These are phyloP conservation scores for Phalacrocorax pelagicus DNA, from an alignment of 2,113 vertebrate species.

Conservation along the genomic window DNA sequence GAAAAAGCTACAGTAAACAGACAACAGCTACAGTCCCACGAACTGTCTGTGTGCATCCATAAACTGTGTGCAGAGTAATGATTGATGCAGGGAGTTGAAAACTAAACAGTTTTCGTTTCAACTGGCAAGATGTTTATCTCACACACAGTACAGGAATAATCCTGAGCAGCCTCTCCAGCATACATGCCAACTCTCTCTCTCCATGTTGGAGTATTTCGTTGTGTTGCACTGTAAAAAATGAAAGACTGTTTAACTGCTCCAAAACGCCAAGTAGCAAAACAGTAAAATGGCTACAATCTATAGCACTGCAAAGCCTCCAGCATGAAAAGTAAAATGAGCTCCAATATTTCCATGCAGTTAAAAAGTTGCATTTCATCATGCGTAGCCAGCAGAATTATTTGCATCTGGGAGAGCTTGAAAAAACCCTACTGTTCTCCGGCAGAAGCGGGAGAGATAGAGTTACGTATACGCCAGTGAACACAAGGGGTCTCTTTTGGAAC, in stretches of 20 bases:
- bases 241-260: neutral
- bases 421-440: neutral
- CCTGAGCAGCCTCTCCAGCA: neutral
- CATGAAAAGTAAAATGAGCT: neutral
- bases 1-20: neutral
- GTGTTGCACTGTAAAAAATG: conserved; percentile 6
- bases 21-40: neutral
- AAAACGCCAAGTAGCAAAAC: neutral
- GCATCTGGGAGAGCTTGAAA: neutral
- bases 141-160: neutral
- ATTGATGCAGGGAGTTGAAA: neutral
- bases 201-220: neutral
- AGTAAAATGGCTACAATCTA: neutral
- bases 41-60: neutral
- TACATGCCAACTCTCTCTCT: neutral
- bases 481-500: conserved; percentile 68
- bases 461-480: conserved; percentile 25
- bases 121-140: neutral
- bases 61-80: neutral
- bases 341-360: neutral
- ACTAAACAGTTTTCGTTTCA: neutral
- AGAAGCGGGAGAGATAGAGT: neutral
- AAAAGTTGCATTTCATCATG: neutral
- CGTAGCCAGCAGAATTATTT: conserved; percentile 4
- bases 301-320: neutral